Conservation (phyloP, 2,888 invertebrate genomes). For the Dasypogon diadema region DNA sequence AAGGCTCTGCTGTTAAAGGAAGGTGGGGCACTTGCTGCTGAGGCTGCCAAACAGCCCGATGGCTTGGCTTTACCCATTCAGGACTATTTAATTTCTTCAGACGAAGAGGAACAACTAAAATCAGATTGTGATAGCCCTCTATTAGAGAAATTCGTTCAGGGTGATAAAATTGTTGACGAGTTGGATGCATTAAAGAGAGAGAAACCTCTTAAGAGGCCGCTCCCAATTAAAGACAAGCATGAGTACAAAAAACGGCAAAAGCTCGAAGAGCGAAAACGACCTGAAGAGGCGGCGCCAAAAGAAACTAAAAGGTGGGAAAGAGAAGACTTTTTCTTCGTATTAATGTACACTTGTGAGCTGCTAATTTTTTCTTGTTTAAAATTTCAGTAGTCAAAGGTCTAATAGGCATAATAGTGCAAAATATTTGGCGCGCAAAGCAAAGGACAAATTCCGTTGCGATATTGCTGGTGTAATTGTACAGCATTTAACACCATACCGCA, state of each 20-base stretch:
- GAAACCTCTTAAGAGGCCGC: conserved; percentile 60
- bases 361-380: conserved; percentile 12
- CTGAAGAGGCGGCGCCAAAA: conserved; percentile 53
- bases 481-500: conserved; percentile 89
- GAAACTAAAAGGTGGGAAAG: conserved; percentile 59
- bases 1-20: conserved; percentile 3
- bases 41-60: background rate
- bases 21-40: background rate
- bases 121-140: conserved; percentile 60
- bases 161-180: conserved; percentile 65
- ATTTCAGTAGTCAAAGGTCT: background rate
- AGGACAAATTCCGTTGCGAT: conserved; percentile 85
- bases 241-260: conserved; percentile 61
- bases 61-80: conserved; percentile 60
- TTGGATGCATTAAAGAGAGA: conserved; percentile 63
- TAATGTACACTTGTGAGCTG: background rate
- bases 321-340: background rate
- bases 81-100: conserved; percentile 63
- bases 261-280: conserved; percentile 57
- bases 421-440: conserved; percentile 76
- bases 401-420: conserved; percentile 66
- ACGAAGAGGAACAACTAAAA: conserved; percentile 61
- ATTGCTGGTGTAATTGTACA: conserved; percentile 87
- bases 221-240: conserved; percentile 58
- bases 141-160: conserved; percentile 62